Evolutionary conservation across 2,888 invertebrate species (phyloP).

Genomic region (Scotopteryx bipunctaria): DNA sequence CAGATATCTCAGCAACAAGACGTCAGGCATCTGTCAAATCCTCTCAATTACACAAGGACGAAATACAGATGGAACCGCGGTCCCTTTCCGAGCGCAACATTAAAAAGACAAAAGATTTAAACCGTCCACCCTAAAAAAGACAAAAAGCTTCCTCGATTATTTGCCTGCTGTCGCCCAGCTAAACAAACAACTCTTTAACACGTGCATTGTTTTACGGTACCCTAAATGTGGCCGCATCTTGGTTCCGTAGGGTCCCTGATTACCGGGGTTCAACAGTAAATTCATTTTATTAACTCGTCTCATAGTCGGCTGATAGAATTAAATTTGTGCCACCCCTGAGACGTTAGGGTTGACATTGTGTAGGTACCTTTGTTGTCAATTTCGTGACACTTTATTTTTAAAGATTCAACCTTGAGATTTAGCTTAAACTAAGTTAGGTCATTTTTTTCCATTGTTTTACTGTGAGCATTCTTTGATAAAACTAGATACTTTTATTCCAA

Average conservation of each 20-base stretch:
- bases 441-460: too few species aligned
- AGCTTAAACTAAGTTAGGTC: too few species aligned
- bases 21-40: conserved; percentile 20
- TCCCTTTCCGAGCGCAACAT: conserved; percentile 27
- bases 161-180: conserved; percentile 68
- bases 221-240: conserved; percentile 57
- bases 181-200: conserved; percentile 72
- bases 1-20: conserved; percentile 11
- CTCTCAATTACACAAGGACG: conserved; percentile 25
- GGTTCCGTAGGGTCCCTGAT: conserved; percentile 57
- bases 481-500: too few species aligned
- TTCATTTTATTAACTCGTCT: conserved; percentile 82
- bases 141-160: conserved; percentile 66
- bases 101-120: conserved; percentile 47
- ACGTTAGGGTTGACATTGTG: conserved; percentile 54
- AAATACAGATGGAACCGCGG: conserved; percentile 30
- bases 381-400: background rate
- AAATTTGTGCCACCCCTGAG: conserved; percentile 71
- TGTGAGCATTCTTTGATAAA: too few species aligned
- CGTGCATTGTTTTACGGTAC: conserved; percentile 70
- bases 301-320: conserved; percentile 80
- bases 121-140: conserved; percentile 51
- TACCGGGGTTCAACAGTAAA: conserved; percentile 68
- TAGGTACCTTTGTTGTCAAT: too few species aligned
- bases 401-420: background rate